Percentiles rank a stretch among this genome's conserved stretches.
phyloP scores from a whole-genome alignment of 2,888 invertebrate genomes.

The Rhodophaea formosa region DNA sequence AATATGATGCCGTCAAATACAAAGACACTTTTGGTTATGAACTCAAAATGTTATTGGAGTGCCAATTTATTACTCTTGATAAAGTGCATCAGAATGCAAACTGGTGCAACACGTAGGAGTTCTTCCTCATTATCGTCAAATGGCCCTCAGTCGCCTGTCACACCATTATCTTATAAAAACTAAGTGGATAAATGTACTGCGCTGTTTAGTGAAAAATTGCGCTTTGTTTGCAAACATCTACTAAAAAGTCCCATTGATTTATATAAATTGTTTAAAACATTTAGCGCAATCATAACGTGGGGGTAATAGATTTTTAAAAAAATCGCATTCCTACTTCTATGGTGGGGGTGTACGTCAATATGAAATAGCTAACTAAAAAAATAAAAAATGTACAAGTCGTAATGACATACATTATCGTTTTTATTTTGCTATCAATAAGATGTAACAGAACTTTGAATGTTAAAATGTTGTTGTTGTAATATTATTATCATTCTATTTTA shows the following conservation, averaged over 20 bases:
- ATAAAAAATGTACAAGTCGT: too few species aligned
- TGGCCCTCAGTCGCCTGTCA: conserved; percentile 32
- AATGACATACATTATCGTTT: too few species aligned
- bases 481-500: too few species aligned
- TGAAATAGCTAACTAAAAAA: too few species aligned
- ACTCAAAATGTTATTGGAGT: not conserved
- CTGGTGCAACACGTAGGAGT: conserved; percentile 51
- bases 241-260: not conserved
- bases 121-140: conserved; percentile 65
- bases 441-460: too few species aligned
- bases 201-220: conserved; percentile 1
- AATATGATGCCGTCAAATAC: not conserved
- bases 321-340: too few species aligned
- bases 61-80: not conserved
- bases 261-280: too few species aligned
- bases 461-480: too few species aligned
- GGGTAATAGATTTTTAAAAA: too few species aligned
- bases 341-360: too few species aligned
- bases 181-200: conserved; percentile 20
- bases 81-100: conserved; percentile 35
- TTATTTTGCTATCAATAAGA: too few species aligned
- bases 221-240: conserved; percentile 12
- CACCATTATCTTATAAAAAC: conserved; percentile 29
- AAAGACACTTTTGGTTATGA: conserved; percentile 13
- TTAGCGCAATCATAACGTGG: too few species aligned